phyloP scores from a whole-genome alignment of 2,113 vertebrate species.

The Saccopteryx leptura region DNA sequence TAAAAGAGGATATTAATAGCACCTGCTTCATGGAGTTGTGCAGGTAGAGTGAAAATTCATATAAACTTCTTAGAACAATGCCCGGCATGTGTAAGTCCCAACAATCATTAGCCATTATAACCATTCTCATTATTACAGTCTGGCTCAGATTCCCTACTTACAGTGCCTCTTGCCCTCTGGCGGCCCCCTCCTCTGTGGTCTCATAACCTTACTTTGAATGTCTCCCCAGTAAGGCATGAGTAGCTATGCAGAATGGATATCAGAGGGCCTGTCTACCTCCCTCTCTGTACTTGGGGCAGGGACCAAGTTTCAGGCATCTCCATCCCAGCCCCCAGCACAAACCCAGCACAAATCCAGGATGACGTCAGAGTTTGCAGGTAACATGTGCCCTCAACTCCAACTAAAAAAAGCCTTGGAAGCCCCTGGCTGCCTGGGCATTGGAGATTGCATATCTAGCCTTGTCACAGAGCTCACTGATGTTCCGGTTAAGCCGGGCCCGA shows the following conservation, averaged over 20 bases:
- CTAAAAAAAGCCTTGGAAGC: not conserved
- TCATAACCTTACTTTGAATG: too few species aligned
- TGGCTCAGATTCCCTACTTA: not conserved
- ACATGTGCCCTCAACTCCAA: not conserved
- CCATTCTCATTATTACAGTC: not conserved
- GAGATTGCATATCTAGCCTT: too few species aligned
- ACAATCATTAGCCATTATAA: not conserved
- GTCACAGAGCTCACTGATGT: not conserved
- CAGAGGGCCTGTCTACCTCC: too few species aligned
- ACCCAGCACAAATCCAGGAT: not conserved
- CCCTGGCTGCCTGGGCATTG: not conserved
- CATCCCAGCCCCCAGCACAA: not conserved
- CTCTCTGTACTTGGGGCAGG: not conserved
- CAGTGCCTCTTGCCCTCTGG: not conserved
- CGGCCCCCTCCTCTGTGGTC: not conserved
- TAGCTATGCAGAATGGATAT: accelerated
- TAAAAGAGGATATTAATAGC: not conserved
- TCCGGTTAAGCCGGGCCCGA: not conserved
- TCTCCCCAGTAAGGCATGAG: not conserved
- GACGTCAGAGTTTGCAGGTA: not conserved
- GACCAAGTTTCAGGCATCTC: not conserved
- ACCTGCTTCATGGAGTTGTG: not conserved
- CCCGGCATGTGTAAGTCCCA: not conserved
- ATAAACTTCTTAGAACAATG: not conserved
- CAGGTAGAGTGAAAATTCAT: not conserved